Percentiles rank a stretch among this genome's conserved stretches.
phyloP scores from a whole-genome alignment of 2,113 vertebrate genomes.

The Ciconia maguari region DNA sequence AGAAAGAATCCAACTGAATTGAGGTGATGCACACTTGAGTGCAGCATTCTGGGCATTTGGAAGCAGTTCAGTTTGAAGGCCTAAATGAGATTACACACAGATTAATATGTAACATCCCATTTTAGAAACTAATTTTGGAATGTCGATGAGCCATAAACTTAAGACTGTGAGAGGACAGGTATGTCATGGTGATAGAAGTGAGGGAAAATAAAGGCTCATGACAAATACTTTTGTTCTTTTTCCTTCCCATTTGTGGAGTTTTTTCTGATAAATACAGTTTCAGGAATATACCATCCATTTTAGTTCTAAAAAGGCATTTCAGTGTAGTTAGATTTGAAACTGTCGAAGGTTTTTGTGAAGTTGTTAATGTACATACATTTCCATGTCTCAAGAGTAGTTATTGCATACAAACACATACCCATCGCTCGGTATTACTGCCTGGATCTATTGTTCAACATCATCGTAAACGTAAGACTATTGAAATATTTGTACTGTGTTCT shows the following conservation, averaged over 20 bases:
- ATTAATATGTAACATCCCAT: neutral
- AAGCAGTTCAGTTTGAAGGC: neutral
- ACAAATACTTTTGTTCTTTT: neutral
- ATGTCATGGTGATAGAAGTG: neutral
- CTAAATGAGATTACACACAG: neutral
- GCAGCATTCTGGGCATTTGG: neutral
- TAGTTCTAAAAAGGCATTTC: neutral
- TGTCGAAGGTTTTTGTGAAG: neutral
- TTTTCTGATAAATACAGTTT: neutral
- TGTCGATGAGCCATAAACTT: neutral
- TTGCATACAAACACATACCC: neutral
- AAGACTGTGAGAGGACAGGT: neutral
- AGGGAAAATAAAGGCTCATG: neutral
- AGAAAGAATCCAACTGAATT: neutral
- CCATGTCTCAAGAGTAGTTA: neutral
- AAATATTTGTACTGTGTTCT: neutral
- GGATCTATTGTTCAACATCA: neutral
- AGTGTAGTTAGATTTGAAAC: neutral
- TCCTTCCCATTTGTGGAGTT: neutral
- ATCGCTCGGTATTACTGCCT: neutral
- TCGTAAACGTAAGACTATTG: neutral
- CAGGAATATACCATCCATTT: neutral
- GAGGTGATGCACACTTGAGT: neutral
- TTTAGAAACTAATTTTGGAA: neutral
- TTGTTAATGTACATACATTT: neutral